These are phyloP conservation scores for Bubo scandiacus DNA, from an alignment of 2,113 vertebrate genomes.

Conservation along the genomic window DNA sequence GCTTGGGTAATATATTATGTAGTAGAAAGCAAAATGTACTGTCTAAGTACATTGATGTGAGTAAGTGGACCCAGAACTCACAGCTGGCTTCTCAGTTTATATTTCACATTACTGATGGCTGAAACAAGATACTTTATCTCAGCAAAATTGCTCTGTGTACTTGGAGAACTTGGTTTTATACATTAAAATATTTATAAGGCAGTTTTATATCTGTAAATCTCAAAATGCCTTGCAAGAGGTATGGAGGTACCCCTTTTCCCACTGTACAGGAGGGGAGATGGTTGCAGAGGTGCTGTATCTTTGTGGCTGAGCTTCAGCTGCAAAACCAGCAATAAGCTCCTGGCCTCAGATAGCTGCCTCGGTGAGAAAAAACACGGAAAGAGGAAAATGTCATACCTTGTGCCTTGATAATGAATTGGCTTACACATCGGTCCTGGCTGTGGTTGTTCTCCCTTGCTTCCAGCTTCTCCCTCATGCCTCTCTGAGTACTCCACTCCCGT, in stretches of 20 bases:
- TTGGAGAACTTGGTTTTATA: not conserved
- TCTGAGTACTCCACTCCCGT: not conserved
- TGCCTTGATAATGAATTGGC: not conserved
- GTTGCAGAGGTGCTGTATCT: not conserved
- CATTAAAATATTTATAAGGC: conserved; percentile 11
- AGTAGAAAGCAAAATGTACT: not conserved
- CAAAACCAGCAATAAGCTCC: not conserved
- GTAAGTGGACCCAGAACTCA: not conserved
- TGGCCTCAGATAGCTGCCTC: not conserved
- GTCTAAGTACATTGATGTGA: not conserved
- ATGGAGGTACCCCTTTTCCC: not conserved
- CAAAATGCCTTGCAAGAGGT: not conserved
- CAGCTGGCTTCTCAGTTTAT: not conserved
- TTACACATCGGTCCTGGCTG: not conserved
- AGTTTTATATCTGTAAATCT: not conserved
- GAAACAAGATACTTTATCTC: conserved; percentile 1
- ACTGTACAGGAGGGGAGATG: not conserved
- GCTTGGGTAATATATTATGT: conserved; percentile 9
- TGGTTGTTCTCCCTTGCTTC: not conserved
- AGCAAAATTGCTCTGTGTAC: not conserved
- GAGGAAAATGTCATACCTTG: rapidly evolving
- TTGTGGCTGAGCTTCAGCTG: not conserved
- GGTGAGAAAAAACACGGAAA: not conserved
- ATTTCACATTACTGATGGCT: not conserved
- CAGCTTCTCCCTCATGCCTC: not conserved